Conservation (phyloP, 2,113 vertebrate genomes). For the Arothron firmamentum region DNA sequence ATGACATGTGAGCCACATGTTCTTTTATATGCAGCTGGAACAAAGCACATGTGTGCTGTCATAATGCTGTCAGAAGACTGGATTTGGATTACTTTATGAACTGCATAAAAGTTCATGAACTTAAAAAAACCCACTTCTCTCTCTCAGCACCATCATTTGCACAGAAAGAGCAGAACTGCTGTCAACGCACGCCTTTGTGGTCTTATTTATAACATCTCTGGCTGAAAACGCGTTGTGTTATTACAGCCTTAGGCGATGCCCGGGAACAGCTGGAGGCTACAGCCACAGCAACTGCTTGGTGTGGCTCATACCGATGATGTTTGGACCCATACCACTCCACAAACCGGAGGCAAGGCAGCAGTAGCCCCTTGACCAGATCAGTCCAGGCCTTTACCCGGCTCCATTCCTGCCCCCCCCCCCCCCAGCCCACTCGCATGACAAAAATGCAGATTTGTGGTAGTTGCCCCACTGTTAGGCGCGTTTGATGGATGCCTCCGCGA, state of each 20-base stretch:
- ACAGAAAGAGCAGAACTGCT: conserved; percentile 31
- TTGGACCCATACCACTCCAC: conserved; percentile 38
- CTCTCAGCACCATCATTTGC: conserved; percentile 13
- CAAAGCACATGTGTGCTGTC: conserved; percentile 17
- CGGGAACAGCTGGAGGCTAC: conserved; percentile 53
- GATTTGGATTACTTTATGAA: conserved; percentile 12
- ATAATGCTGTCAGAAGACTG: conserved; percentile 37
- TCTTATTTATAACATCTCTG: conserved; percentile 60
- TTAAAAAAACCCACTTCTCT: too few species aligned
- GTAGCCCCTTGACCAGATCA: conserved; percentile 21
- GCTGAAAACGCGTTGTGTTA: conserved; percentile 51
- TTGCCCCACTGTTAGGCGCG: conserved; percentile 11
- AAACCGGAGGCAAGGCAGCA: conserved; percentile 35
- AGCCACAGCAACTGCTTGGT: conserved; percentile 35
- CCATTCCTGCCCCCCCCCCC: neutral
- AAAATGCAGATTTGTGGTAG: conserved; percentile 7
- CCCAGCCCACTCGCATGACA: conserved; percentile 1
- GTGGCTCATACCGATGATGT: conserved; percentile 33
- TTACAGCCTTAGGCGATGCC: conserved; percentile 45
- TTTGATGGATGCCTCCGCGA: conserved; percentile 17
- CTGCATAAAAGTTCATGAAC: too few species aligned
- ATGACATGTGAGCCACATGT: conserved; percentile 35
- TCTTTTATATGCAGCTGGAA: conserved; percentile 27
- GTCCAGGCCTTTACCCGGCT: conserved; percentile 19
- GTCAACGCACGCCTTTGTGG: conserved; percentile 49